Evolutionary conservation across 2,113 vertebrate genomes (phyloP), one percentile per base, ranked within the genome.

Genomic region (Phalacrocorax carbo): DNA sequence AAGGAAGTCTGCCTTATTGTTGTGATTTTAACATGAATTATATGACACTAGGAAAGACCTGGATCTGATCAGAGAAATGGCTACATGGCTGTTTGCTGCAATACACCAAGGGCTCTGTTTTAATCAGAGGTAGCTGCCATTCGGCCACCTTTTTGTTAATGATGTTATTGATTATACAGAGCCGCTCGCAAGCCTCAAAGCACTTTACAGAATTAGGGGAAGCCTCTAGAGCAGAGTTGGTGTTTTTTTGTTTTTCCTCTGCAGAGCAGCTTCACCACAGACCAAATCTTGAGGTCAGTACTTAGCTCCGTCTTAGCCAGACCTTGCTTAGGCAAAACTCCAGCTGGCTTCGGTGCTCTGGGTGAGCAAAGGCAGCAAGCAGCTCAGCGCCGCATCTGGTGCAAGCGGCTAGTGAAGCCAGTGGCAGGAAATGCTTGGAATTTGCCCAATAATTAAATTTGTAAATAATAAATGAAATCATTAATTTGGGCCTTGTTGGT

Each of bases 1-100:
- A 87, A 96, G 93, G 94, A 95, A 96, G 87, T 44, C 87, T 95
- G 93, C 93, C 93, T 90, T 94, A 86, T 89, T 96, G 97, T 95
- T 94, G 81, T 38, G 34, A 96, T 95, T 96, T 96, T 94, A 89
- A 55, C 91, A 80, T 87, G 90, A 95, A 72, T 95, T 96, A 93
- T 82, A 87, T 93, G 92, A 84, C 88, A 76, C 83, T 73, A 52
- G 69, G 66, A 94, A 87, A 93, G 95, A 70, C 88, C 77, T 61
- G 81, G 36, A 64, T 86, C 65, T 75, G 86, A 96, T 88, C 70
- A 49, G 71, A 86, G 91, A 86, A 84, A 87, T 20, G 42, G 68
- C 82, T 86, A 62, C 46, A 26, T 48, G 72, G 80, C 91, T 86
- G 36, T 86, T 93, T 83, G 82, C 70, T 92, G 86, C 82, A 83